A percentile compares a stretch with the other conserved stretches of the same genome.
phyloP scores from a whole-genome alignment of 2,797 vertebrate species.

The Lerista edwardsae region DNA sequence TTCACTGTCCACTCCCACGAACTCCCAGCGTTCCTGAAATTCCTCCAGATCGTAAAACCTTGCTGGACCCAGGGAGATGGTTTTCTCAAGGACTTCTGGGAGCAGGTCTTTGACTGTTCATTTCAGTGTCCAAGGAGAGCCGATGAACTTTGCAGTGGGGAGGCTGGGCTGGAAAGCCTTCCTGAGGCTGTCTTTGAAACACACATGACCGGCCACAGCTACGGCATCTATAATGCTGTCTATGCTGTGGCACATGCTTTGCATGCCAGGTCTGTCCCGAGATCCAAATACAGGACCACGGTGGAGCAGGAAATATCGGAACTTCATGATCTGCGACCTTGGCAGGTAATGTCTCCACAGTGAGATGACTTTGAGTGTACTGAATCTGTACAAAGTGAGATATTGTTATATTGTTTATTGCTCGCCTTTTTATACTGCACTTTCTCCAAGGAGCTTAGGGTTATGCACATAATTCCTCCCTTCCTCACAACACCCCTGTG shows the following conservation, averaged over 20 bases:
- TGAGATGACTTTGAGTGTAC: too few relatives aligned
- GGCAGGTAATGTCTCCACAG: slow-evolving; percentile 1
- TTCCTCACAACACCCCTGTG: too few relatives aligned
- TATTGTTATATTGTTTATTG: too few relatives aligned
- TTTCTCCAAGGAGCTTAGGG: too few relatives aligned
- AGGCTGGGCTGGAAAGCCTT: background rate
- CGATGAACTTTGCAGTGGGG: background rate
- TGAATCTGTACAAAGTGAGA: too few relatives aligned
- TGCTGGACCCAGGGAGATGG: background rate
- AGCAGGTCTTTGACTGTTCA: slow-evolving; percentile 1
- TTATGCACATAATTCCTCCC: too few relatives aligned
- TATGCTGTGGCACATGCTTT: slow-evolving; percentile 1
- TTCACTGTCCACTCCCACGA: background rate
- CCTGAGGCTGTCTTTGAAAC: background rate
- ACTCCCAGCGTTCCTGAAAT: background rate
- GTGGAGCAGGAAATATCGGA: background rate
- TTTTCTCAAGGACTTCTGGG: slow-evolving; percentile 1
- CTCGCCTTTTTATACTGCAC: too few relatives aligned
- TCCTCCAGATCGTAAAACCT: background rate
- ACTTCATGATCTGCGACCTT: background rate
- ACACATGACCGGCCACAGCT: slow-evolving; percentile 7
- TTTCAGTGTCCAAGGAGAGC: background rate
- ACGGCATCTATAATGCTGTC: slow-evolving; percentile 16
- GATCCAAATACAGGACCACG: background rate
- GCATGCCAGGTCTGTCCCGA: background rate